A percentile compares a stretch with the other conserved stretches of the same genome.
Conservation (phyloP, 2,888 invertebrate genomes). For the Drosophila paracracens region DNA sequence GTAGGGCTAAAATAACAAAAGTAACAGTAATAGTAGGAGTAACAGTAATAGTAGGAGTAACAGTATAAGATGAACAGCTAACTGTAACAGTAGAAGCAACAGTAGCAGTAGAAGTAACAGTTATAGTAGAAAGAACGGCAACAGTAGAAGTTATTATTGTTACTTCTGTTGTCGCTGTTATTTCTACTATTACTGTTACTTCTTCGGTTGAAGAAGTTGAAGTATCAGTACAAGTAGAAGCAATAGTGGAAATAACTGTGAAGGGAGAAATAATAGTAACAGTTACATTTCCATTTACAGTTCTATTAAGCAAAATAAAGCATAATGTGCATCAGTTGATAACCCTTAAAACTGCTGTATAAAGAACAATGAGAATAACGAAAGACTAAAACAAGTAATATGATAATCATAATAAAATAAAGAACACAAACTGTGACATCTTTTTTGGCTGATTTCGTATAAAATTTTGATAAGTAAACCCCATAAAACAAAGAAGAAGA, state of each 20-base stretch:
- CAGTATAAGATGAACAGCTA: background rate
- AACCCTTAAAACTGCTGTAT: background rate
- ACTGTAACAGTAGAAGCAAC: background rate
- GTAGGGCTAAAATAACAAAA: too few species aligned
- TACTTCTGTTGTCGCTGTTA: too few species aligned
- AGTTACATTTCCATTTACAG: background rate
- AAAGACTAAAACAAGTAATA: constrained; percentile 6
- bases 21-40: too few species aligned
- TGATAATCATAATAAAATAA: constrained; percentile 7
- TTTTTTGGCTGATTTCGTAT: constrained; percentile 1
- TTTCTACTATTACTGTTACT: too few species aligned
- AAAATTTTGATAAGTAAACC: constrained; percentile 11
- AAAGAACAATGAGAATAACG: background rate
- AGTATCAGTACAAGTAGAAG: background rate
- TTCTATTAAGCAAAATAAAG: background rate
- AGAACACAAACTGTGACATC: constrained; percentile 17
- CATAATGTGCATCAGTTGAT: background rate
- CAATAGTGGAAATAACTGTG: background rate
- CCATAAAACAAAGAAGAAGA: background rate
- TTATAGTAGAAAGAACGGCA: background rate
- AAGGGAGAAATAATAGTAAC: background rate
- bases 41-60: background rate
- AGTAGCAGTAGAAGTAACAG: background rate
- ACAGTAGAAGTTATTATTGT: background rate
- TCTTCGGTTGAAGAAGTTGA: background rate